Base-by-base conservation (phyloP, 2,888 invertebrate species). In the Theretra japonica region DNA sequence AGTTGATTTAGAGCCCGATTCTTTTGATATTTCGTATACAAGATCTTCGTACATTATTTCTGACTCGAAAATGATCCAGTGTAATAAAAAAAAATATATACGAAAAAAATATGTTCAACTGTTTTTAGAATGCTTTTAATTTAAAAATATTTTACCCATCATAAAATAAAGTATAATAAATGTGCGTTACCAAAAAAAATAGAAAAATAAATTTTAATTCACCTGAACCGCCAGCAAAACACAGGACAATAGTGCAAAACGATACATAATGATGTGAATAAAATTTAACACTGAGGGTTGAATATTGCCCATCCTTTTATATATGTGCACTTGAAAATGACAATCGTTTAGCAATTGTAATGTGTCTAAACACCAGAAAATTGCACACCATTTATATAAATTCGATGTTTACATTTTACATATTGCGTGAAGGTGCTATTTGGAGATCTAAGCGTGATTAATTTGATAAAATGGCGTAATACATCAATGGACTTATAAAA, bases 281-380 rank as follows among this genome's bases (percentile, higher is more conserved):
- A 71, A 56, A n/a, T 65, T 23, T 62, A 48, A 21, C 41, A 65
- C 65, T 65, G 33, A 23, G 19, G 21, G 5, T 23, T 48, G n/a
- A 21, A 65, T 50, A 28, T 21, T 41, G 33, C 19, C 6, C 53
- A 62, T n/a, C 15, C 11, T 8, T 65, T 71, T 71, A 71, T 71
- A 65, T 71, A 71, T 19, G 53, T 23, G 33, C 25, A 65, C 65
- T 48, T 65, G 33, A 41, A 56, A 56, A 65, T 65, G 30, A 30
- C 70, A 72, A 74, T 74, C 72, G 70, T 41, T 23, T 4, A 7
- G 57, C 65, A 68, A 73, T 70, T 73, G 53, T 62, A 70, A 15
- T 56, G 70, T 7, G 56, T 53, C 68, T 77, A 83, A 83, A 76
- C 58, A 77, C 76, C 81, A 77, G 77, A 80, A 83, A 83, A 83